These are phyloP conservation scores for Huso huso DNA, from an alignment of 2,797 vertebrate species.

Conservation along the genomic window DNA sequence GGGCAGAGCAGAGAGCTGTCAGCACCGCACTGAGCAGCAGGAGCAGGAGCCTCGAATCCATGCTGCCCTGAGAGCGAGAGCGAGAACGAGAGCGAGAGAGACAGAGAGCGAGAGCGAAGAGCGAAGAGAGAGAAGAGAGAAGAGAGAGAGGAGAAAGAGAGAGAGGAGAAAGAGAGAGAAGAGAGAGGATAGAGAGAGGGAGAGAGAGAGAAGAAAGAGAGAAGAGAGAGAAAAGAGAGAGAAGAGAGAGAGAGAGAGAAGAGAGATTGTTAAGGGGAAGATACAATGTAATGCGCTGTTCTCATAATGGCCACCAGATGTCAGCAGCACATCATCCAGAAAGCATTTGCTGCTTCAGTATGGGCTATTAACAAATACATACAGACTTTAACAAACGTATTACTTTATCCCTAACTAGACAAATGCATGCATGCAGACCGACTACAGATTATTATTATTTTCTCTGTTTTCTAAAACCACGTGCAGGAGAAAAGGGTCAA, in stretches of 20 bases:
- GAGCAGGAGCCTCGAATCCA: slow-evolving; percentile 67
- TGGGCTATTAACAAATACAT: too few relatives aligned
- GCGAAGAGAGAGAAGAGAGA: too few relatives aligned
- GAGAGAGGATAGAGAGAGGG: too few relatives aligned
- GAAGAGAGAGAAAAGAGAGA: background rate
- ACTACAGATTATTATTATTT: too few relatives aligned
- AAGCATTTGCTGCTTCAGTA: slow-evolving; percentile 20
- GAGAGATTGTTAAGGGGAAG: slow-evolving; percentile 19
- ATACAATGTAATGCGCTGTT: slow-evolving; percentile 40
- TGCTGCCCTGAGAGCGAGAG: slow-evolving; percentile 52
- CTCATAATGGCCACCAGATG: slow-evolving; percentile 49
- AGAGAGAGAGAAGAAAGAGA: background rate
- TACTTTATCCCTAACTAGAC: too few relatives aligned
- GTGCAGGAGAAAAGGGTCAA: too few relatives aligned
- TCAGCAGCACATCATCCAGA: slow-evolving; percentile 44
- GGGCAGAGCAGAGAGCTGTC: slow-evolving; percentile 37
- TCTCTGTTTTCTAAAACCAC: too few relatives aligned
- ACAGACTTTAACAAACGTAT: too few relatives aligned
- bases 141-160: too few relatives aligned
- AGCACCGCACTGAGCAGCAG: slow-evolving; percentile 54
- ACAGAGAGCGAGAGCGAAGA: too few relatives aligned
- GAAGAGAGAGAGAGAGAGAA: slow-evolving; percentile 11
- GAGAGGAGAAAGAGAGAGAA: too few relatives aligned
- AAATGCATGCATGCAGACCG: too few relatives aligned
- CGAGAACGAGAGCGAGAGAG: background rate